Evolutionary conservation across 2,113 vertebrate species (phyloP).

Genomic region (Pardalotus punctatus): DNA sequence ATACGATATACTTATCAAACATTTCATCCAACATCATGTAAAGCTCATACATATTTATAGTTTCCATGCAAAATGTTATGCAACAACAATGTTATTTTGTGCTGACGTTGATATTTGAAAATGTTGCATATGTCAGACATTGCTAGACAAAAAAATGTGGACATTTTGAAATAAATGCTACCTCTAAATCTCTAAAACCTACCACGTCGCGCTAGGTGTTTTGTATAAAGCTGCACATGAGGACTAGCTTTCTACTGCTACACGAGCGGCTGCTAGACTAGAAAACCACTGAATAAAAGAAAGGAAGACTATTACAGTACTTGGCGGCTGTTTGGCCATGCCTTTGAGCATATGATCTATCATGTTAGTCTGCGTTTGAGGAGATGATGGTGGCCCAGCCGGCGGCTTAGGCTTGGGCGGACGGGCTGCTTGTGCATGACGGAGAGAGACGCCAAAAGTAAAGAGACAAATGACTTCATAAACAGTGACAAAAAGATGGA

Average conservation of each 20-base stretch:
- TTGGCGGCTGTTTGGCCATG: constrained; percentile 80
- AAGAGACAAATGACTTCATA: constrained; percentile 78
- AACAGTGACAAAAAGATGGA: constrained; percentile 73
- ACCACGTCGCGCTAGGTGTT: constrained; percentile 56
- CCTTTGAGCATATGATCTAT: constrained; percentile 80
- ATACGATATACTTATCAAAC: constrained; percentile 76
- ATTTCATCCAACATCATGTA: constrained; percentile 78
- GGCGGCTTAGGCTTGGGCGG: constrained; percentile 70
- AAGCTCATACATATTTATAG: constrained; percentile 86
- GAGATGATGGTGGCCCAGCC: constrained; percentile 75
- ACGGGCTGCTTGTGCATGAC: constrained; percentile 74
- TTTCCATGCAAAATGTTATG: constrained; percentile 91
- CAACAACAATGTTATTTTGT: constrained; percentile 85
- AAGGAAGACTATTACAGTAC: constrained; percentile 77
- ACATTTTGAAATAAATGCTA: constrained; percentile 79
- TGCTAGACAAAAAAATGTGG: constrained; percentile 85
- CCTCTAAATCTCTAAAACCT: constrained; percentile 70
- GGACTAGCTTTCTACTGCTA: constrained; percentile 56
- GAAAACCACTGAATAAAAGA: constrained; percentile 66
- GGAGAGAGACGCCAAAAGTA: constrained; percentile 75
- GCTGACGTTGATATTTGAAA: constrained; percentile 86
- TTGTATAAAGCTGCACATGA: constrained; percentile 38
- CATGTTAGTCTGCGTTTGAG: constrained; percentile 77
- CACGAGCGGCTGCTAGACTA: constrained; percentile 70
- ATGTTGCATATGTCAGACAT: constrained; percentile 87